Evolutionary conservation across 2,888 invertebrate species (phyloP).

Genomic region (Bhutanitis thaidina): DNA sequence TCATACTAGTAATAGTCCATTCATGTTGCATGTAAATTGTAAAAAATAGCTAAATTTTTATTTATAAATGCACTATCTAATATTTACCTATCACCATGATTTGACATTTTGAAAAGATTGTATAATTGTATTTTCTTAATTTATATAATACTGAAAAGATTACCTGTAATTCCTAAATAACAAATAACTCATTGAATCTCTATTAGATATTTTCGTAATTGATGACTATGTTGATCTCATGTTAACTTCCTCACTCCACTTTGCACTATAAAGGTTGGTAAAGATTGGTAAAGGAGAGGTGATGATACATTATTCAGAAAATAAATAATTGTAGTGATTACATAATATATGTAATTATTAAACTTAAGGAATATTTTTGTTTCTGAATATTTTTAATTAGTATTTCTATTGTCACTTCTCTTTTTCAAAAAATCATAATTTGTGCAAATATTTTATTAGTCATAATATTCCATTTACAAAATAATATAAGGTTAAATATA

Average conservation of each 20-base stretch:
- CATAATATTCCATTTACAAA: slow-evolving; percentile 77
- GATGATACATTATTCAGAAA: neutral
- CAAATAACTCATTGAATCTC: slow-evolving; percentile 12
- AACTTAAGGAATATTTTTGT: no score
- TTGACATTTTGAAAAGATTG: neutral
- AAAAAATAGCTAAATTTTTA: slow-evolving; percentile 9
- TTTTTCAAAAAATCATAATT: neutral
- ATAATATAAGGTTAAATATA: slow-evolving; percentile 69
- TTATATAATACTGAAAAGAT: neutral
- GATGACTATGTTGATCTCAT: slow-evolving; percentile 43
- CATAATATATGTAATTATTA: no score
- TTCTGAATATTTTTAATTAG: no score
- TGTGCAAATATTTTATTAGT: slow-evolving; percentile 24
- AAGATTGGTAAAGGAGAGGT: no score
- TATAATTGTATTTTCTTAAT: neutral
- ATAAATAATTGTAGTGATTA: no score
- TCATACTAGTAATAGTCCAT: slow-evolving; percentile 21
- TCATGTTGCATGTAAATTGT: slow-evolving; percentile 17
- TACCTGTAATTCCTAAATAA: no score
- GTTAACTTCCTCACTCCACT: slow-evolving; percentile 34
- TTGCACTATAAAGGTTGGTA: slow-evolving; percentile 17
- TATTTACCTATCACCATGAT: slow-evolving; percentile 11
- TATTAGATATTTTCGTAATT: slow-evolving; percentile 14
- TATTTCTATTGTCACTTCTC: no score
- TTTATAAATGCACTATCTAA: slow-evolving; percentile 2